Conservation (phyloP, 2,113 vertebrate genomes). For the Ibidorhyncha struthersii region DNA sequence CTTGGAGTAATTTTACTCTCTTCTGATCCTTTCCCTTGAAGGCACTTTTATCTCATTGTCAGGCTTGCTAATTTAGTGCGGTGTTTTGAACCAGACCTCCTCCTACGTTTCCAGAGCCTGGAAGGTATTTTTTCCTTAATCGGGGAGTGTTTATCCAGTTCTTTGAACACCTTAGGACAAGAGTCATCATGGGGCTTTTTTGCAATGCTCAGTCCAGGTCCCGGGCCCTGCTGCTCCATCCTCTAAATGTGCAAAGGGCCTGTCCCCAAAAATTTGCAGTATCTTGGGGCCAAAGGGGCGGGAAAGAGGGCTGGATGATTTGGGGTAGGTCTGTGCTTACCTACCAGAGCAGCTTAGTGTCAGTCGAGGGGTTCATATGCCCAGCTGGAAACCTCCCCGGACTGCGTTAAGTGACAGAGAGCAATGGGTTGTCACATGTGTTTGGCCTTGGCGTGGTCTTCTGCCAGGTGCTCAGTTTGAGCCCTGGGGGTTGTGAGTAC, state of each 20-base stretch:
- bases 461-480: background rate
- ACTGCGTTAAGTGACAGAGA: background rate
- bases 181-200: background rate
- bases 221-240: background rate
- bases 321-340: fast-evolving
- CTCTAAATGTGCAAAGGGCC: background rate
- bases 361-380: background rate
- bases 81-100: slow-evolving; percentile 56
- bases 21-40: slow-evolving; percentile 57
- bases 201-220: background rate
- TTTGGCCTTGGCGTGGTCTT: background rate
- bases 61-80: slow-evolving; percentile 19
- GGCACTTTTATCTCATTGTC: slow-evolving; percentile 64
- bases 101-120: background rate
- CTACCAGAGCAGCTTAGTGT: background rate
- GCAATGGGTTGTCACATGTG: background rate
- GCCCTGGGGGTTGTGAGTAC: background rate
- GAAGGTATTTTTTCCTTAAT: slow-evolving; percentile 30
- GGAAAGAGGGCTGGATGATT: background rate
- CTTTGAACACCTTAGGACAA: background rate
- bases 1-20: slow-evolving; percentile 54
- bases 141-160: background rate
- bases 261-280: background rate
- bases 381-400: background rate
- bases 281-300: background rate